Evolutionary conservation across 1,140 invertebrate species (phyloP).

Genomic region (Zaprionus camerounensis): DNA sequence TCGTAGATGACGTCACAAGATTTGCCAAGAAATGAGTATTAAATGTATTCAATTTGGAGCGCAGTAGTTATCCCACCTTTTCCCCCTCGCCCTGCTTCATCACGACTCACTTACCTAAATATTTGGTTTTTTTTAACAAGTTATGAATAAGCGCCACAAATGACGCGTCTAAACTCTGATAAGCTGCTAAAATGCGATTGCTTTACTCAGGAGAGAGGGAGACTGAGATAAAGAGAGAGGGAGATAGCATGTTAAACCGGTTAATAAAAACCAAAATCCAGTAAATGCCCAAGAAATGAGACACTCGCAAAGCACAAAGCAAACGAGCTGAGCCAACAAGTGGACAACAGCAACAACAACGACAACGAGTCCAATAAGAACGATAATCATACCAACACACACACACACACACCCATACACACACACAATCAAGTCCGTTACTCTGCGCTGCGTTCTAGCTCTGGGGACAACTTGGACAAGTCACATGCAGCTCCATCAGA

Average conservation of each 20-base stretch:
- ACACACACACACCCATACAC: neutral
- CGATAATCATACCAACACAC: conserved; percentile 25
- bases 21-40: conserved; percentile 26
- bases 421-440: conserved; percentile 46
- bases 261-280: conserved; percentile 63
- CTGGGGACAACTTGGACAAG: conserved; percentile 49
- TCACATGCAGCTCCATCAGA: conserved; percentile 44
- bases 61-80: conserved; percentile 1
- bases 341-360: conserved; percentile 27
- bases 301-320: conserved; percentile 50
- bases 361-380: conserved; percentile 6
- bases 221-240: conserved; percentile 11
- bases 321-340: conserved; percentile 21
- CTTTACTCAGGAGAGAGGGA: conserved; percentile 19
- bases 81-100: neutral
- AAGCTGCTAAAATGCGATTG: conserved; percentile 47
- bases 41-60: conserved; percentile 24
- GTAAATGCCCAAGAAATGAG: conserved; percentile 74
- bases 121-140: conserved; percentile 9
- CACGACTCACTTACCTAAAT: neutral
- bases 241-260: conserved; percentile 55
- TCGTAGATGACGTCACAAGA: conserved; percentile 40
- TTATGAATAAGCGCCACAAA: conserved; percentile 55
- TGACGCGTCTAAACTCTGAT: conserved; percentile 48
- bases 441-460: conserved; percentile 48